Evolutionary conservation across 2,888 invertebrate species (phyloP), one percentile per base, ranked within the genome.

Genomic region (Lochmaea crataegi): DNA sequence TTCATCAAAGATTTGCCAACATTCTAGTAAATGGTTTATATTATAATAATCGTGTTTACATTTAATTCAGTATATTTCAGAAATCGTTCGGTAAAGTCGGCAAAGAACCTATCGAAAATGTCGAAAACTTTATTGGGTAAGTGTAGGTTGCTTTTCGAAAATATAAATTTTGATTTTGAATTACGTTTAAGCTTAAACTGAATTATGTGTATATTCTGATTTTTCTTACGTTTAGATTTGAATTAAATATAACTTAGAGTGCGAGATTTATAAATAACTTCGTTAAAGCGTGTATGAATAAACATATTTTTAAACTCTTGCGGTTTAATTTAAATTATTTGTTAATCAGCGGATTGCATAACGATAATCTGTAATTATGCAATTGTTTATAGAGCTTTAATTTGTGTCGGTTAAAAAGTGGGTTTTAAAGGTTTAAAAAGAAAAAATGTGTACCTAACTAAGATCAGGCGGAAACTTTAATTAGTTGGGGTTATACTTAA

Each of bases 121-220:
- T 63, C 61, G 12, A 63, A 63, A 63, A 63, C 10, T 14, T 41
- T 63, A 41, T 63, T 63, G 16, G 61, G 61, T 63, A 63, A 63
- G 61, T 41, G 61, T 61, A 41, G 32, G 41, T 22, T 32, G 58
- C 7, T 58, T 58, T 9, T 53, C 2, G 16, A 16, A 53, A 16
- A 53, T 18, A 53, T 53, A 53, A 53, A 53, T 53, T 16, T 53
- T 14, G 48, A 16, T 18, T 16, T 53, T 9, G 18, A 53, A 53
- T 53, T 18, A 4, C 26, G 5, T 32, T 42, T 12, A 42, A 42
- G 10, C 42, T 42, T 42, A 11, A 42, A 42, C 42, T 11, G 42
- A 42, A 42, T 42, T 12, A 42, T 42, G 11, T 41, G 1, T 41
- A 41, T 11, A 11, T 41, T 41, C 1, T 41, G 3, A 42, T 42